phyloP scores from a whole-genome alignment of 1,140 invertebrate genomes.

The Trichogramma pretiosum region DNA sequence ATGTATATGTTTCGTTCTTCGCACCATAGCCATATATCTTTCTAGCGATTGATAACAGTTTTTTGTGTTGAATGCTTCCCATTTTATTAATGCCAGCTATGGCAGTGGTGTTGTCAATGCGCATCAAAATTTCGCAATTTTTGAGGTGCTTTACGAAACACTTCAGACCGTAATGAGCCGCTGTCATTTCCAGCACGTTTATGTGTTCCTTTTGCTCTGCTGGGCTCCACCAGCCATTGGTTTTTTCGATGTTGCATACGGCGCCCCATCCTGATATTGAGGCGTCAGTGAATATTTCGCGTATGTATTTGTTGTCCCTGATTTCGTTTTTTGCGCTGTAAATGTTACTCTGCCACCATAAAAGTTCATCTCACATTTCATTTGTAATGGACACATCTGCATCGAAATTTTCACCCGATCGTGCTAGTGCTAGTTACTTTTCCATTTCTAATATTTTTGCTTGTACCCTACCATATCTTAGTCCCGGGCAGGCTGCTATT shows the following conservation, averaged over 20 bases:
- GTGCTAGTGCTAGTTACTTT: slow-evolving; percentile 3
- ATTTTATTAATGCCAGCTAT: slow-evolving; percentile 26
- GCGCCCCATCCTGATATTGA: slow-evolving; percentile 17
- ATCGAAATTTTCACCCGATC: not conserved
- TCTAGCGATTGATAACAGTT: slow-evolving; percentile 13
- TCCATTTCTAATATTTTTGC: slow-evolving; percentile 8
- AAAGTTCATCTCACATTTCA: not conserved
- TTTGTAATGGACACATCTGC: not conserved
- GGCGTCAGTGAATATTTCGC: slow-evolving; percentile 19
- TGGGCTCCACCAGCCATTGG: slow-evolving; percentile 12
- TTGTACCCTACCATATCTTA: slow-evolving; percentile 8
- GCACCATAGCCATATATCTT: slow-evolving; percentile 21
- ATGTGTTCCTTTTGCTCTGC: slow-evolving; percentile 6
- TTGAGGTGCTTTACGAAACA: slow-evolving; percentile 9
- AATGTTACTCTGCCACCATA: not conserved
- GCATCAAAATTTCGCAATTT: slow-evolving; percentile 23
- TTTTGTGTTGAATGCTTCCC: slow-evolving; percentile 20
- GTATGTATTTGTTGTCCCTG: slow-evolving; percentile 1
- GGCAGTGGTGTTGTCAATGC: slow-evolving; percentile 29
- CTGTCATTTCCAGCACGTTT: slow-evolving; percentile 15
- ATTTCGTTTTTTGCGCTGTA: not conserved
- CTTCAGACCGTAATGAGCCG: slow-evolving; percentile 14
- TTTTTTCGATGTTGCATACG: not conserved
- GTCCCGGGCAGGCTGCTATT: slow-evolving; percentile 8
- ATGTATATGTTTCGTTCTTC: slow-evolving; percentile 20